A percentile compares a stretch with the other conserved stretches of the same genome.
These are phyloP conservation scores for Chalcis sispes DNA, from an alignment of 2,888 invertebrate species.

Conservation along the genomic window DNA sequence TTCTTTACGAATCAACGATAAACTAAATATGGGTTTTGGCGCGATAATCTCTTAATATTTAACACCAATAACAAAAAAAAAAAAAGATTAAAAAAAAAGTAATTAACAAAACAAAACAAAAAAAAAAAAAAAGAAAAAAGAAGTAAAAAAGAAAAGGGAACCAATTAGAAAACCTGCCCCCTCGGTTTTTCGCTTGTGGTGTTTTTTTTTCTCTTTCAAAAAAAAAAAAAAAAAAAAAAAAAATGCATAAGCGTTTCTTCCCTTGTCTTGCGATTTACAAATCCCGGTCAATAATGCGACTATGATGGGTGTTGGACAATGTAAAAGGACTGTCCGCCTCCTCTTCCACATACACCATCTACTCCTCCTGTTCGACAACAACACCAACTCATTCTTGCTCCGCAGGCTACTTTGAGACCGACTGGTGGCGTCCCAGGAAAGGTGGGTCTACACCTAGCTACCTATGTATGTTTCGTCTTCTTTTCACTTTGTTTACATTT, in stretches of 20 bases:
- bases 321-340: constrained; percentile 82
- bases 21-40: constrained; percentile 26
- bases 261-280: constrained; percentile 70
- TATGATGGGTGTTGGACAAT: constrained; percentile 72
- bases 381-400: constrained; percentile 79
- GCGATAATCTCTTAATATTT: constrained; percentile 35
- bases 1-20: constrained; percentile 40
- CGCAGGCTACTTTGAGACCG: constrained; percentile 97
- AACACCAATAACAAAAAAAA: constrained; percentile 22
- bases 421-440: constrained; percentile 98
- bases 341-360: constrained; percentile 82
- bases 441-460: constrained; percentile 83
- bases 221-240: constrained; percentile 63
- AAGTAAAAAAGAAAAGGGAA: no score
- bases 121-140: constrained; percentile 27
- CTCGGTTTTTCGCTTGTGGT: constrained; percentile 37
- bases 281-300: constrained; percentile 57
- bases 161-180: background rate
- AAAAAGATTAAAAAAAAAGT: constrained; percentile 27
- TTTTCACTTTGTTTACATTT: constrained; percentile 65
- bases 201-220: constrained; percentile 58
- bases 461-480: constrained; percentile 76
- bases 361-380: constrained; percentile 75
- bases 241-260: constrained; percentile 68
- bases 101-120: constrained; percentile 9